Conservation (phyloP, 2,113 vertebrate species). For the Caranx ignobilis region DNA sequence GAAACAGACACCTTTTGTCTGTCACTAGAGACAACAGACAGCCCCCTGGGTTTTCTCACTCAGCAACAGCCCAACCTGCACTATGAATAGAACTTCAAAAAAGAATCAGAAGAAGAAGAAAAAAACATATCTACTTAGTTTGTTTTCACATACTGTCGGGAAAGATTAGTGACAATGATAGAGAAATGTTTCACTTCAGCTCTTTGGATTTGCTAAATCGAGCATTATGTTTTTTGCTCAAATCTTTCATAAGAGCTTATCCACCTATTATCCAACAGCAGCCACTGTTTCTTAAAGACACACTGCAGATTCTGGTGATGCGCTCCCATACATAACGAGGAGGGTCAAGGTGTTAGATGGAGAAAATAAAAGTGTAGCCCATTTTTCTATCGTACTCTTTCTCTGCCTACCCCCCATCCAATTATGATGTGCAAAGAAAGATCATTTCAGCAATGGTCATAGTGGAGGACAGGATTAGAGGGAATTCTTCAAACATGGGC, state of each 20-base stretch:
- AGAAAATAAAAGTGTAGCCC: not conserved
- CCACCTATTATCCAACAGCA: slow-evolving; percentile 2
- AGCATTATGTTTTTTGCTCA: slow-evolving; percentile 17
- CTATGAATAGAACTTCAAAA: slow-evolving; percentile 40
- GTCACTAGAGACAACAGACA: slow-evolving; percentile 39
- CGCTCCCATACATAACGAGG: not conserved
- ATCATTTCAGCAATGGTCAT: not conserved
- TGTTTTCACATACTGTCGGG: slow-evolving; percentile 19
- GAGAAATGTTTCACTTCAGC: slow-evolving; percentile 30
- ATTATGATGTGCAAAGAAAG: not conserved
- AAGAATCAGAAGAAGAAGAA: too few species aligned
- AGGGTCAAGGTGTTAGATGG: not conserved
- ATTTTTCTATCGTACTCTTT: not conserved
- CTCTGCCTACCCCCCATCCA: not conserved
- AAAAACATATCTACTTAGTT: slow-evolving; percentile 13
- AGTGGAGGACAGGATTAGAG: not conserved
- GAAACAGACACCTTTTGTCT: slow-evolving; percentile 37
- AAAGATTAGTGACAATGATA: slow-evolving; percentile 20
- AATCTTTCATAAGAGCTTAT: slow-evolving; percentile 16
- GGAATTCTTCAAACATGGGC: not conserved
- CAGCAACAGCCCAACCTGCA: slow-evolving; percentile 20
- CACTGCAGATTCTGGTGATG: not conserved
- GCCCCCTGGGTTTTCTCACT: slow-evolving; percentile 27
- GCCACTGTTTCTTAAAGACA: slow-evolving; percentile 6
- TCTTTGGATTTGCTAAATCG: slow-evolving; percentile 37